Conservation (phyloP, 2,797 vertebrate species). For the Triplophysa yarkandensis region DNA sequence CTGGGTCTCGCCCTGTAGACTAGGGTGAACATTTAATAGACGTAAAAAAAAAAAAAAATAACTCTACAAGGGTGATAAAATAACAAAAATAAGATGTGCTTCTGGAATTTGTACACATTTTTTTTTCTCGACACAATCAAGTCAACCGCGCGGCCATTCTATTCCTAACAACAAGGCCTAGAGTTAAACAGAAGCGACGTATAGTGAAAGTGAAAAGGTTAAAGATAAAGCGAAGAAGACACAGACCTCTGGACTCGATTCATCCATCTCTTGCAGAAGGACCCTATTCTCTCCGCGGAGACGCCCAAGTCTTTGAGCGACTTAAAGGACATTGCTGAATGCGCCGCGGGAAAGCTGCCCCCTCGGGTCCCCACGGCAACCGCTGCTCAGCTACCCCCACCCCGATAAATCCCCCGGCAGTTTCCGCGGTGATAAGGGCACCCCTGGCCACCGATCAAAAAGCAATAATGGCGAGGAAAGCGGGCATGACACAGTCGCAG, state of each 20-base stretch:
- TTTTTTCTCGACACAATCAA: conserved; percentile 12
- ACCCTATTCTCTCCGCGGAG: conserved; percentile 77
- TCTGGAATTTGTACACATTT: too few relatives aligned
- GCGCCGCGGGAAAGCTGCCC: conserved; percentile 47
- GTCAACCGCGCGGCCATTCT: background rate
- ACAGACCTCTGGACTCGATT: conserved; percentile 78
- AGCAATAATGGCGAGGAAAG: conserved; percentile 51
- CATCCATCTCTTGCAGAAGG: conserved; percentile 81
- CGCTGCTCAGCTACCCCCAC: conserved; percentile 64
- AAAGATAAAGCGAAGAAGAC: conserved; percentile 30
- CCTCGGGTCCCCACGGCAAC: conserved; percentile 64
- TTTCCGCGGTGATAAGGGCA: conserved; percentile 43
- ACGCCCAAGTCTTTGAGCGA: conserved; percentile 78
- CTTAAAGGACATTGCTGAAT: conserved; percentile 77
- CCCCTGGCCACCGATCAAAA: conserved; percentile 41
- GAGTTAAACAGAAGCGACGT: background rate
- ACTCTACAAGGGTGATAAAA: background rate
- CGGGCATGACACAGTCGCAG: conserved; percentile 41
- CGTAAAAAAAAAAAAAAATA: background rate
- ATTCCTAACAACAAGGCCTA: background rate
- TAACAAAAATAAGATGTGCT: too few relatives aligned
- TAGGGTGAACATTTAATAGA: background rate
- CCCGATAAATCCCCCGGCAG: conserved; percentile 63
- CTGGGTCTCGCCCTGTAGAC: background rate
- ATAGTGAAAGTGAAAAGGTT: conserved; percentile 14